Conservation (phyloP, 2,113 vertebrate genomes). For the Aleadryas rufinucha region DNA sequence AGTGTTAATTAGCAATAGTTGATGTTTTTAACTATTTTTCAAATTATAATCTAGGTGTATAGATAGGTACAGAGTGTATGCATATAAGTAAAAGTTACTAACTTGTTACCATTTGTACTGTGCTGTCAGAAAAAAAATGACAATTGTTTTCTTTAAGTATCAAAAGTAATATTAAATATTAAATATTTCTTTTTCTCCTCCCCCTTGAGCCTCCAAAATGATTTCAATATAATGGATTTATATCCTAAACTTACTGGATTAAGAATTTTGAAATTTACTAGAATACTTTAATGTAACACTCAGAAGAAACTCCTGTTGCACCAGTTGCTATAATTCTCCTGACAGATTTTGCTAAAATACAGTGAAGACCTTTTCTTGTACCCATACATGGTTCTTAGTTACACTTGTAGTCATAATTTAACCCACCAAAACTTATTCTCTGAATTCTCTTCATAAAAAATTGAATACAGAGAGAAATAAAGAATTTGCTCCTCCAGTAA, state of each 20-base stretch:
- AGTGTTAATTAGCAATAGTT: background rate
- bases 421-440: background rate
- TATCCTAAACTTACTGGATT: background rate
- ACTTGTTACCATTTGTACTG: background rate
- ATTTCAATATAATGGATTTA: background rate
- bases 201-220: background rate
- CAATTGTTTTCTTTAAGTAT: background rate
- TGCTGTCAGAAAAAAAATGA: background rate
- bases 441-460: background rate
- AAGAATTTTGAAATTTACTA: background rate
- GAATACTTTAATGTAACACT: background rate
- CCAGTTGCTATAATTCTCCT: background rate
- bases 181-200: background rate
- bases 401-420: background rate
- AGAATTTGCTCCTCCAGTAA: background rate
- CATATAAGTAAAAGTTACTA: background rate
- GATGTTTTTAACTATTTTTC: background rate
- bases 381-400: background rate
- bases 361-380: background rate
- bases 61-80: background rate
- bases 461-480: background rate
- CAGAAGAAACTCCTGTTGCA: background rate
- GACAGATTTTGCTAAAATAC: background rate
- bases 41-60: background rate
- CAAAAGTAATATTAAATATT: background rate